These are phyloP conservation scores for Malacoctenus gilli DNA, from an alignment of 2,797 vertebrate species.

Conservation along the genomic window DNA sequence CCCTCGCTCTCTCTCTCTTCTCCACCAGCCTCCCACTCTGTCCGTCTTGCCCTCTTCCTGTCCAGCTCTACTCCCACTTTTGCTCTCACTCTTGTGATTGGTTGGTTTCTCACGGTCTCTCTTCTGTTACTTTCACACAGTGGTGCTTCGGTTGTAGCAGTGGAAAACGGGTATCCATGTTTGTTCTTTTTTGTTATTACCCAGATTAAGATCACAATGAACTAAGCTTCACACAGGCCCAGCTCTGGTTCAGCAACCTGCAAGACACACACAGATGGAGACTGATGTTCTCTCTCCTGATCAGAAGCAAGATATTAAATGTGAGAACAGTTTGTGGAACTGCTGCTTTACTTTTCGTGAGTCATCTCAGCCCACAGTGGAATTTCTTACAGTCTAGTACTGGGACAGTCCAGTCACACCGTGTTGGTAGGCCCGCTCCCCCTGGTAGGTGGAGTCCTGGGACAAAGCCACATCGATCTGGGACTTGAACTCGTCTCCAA, in stretches of 20 bases:
- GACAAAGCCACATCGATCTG: constrained; percentile 98
- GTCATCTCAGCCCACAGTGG: constrained; percentile 12
- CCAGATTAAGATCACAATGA: constrained; percentile 98
- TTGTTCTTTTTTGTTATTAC: constrained; percentile 98
- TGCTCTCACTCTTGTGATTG: constrained; percentile 81
- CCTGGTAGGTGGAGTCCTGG: constrained; percentile 98
- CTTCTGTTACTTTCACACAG: constrained; percentile 98
- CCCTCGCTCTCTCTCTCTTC: constrained; percentile 50
- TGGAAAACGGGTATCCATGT: constrained; percentile 99
- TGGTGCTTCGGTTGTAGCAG: constrained; percentile 99
- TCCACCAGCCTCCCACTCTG: constrained; percentile 52
- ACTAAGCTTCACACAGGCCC: constrained; percentile 95
- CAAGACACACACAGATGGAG: constrained; percentile 26
- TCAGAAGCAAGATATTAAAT: no score
- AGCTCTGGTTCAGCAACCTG: constrained; percentile 92
- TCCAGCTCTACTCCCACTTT: constrained; percentile 67
- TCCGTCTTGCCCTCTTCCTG: constrained; percentile 55
- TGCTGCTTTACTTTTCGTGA: constrained; percentile 11
- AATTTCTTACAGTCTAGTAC: constrained; percentile 93
- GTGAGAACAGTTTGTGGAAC: background rate
- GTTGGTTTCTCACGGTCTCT: constrained; percentile 86
- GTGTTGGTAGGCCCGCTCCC: constrained; percentile 96
- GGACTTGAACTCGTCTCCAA: constrained; percentile 97
- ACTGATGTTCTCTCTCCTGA: no score
- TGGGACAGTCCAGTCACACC: constrained; percentile 98